phyloP scores from a whole-genome alignment of 2,888 invertebrate genomes.

The Pandemis corylana region DNA sequence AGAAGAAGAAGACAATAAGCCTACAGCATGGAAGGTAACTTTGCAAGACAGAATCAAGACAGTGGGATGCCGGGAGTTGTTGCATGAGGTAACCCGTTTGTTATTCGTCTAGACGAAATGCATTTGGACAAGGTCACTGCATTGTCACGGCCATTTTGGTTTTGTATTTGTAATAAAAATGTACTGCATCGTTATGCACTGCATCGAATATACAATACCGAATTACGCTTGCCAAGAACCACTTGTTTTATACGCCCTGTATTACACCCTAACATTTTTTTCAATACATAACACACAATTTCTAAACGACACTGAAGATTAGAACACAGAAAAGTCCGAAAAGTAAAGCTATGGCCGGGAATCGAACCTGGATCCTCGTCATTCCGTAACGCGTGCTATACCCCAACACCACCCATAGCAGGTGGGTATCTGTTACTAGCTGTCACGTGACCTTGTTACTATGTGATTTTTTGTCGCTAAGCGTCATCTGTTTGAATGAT shows the following conservation, averaged over 20 bases:
- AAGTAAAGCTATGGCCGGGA: too few relatives aligned
- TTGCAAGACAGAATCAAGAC: neutral
- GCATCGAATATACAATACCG: constrained; percentile 27
- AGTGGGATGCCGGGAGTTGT: neutral
- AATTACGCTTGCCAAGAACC: constrained; percentile 9
- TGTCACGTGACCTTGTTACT: too few relatives aligned
- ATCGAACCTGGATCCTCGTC: too few relatives aligned
- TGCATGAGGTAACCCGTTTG: constrained; percentile 43
- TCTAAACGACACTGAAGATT: too few relatives aligned
- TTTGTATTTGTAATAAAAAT: constrained; percentile 30
- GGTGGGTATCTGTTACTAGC: too few relatives aligned
- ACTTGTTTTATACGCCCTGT: neutral
- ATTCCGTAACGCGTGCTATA: too few relatives aligned
- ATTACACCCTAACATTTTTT: neutral
- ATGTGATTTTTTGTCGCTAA: too few relatives aligned
- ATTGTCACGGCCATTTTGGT: constrained; percentile 40
- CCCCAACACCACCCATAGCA: too few relatives aligned
- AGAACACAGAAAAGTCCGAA: too few relatives aligned
- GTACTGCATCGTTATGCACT: neutral
- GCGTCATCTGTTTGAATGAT: too few relatives aligned
- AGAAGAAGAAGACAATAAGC: too few relatives aligned
- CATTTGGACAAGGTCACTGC: constrained; percentile 62
- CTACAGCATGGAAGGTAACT: too few relatives aligned
- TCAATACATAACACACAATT: neutral
- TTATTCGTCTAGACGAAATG: constrained; percentile 69